These are phyloP conservation scores for Herminia tarsipennalis DNA, from an alignment of 2,888 invertebrate species.

Conservation along the genomic window DNA sequence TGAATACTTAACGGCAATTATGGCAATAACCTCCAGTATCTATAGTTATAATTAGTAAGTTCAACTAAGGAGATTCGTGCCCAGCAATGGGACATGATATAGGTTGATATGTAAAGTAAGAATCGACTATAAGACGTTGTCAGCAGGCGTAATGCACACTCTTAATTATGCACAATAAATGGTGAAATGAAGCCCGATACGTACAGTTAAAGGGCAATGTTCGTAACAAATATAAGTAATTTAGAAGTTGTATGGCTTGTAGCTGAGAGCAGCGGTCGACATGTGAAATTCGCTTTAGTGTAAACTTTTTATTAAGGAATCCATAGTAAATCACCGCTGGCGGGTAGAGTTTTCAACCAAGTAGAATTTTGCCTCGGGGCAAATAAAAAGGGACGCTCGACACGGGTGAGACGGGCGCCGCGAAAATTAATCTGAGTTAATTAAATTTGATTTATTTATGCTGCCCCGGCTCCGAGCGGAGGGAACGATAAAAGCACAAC, in stretches of 20 bases:
- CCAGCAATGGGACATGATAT: too few species aligned
- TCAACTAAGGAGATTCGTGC: too few species aligned
- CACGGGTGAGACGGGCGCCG: constrained; percentile 65
- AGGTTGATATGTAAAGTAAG: too few species aligned
- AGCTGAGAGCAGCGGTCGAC: constrained; percentile 58
- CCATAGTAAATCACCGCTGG: constrained; percentile 68
- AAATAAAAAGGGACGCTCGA: constrained; percentile 76
- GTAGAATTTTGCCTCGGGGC: constrained; percentile 69
- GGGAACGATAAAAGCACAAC: constrained; percentile 80
- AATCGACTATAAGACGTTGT: too few species aligned
- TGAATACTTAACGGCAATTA: too few species aligned
- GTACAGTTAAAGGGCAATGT: constrained; percentile 58
- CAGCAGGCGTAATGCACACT: too few species aligned
- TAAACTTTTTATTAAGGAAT: constrained; percentile 83
- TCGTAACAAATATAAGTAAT: constrained; percentile 66
- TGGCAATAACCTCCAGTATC: too few species aligned
- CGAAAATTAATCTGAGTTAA: constrained; percentile 85
- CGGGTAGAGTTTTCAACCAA: constrained; percentile 64
- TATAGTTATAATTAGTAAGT: too few species aligned
- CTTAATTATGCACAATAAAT: constrained; percentile 37
- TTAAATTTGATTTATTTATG: constrained; percentile 86
- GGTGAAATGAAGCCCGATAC: constrained; percentile 46
- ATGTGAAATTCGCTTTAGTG: constrained; percentile 74
- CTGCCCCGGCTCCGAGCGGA: constrained; percentile 59
- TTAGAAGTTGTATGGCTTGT: constrained; percentile 67